phyloP scores from a whole-genome alignment of 2,113 vertebrate genomes.

The Clinocottus analis region DNA sequence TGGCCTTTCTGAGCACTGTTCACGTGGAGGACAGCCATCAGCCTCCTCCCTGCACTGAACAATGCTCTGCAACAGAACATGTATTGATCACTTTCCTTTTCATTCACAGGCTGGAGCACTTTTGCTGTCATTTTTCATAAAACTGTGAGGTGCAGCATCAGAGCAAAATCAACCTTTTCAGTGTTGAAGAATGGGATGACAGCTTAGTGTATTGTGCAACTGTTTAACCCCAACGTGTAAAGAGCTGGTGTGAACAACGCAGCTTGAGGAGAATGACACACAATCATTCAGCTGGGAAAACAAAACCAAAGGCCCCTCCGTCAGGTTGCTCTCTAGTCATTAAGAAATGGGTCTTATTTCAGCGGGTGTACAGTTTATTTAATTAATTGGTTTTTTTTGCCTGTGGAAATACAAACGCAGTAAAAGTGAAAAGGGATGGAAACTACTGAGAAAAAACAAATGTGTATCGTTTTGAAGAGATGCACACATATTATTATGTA shows the following conservation, averaged over 20 bases:
- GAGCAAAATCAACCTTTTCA: background rate
- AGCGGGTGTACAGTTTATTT: background rate
- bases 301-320: constrained; percentile 11
- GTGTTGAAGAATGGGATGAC: background rate
- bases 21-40: constrained; percentile 37
- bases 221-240: constrained; percentile 7
- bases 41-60: constrained; percentile 25
- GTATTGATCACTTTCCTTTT: constrained; percentile 23
- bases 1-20: constrained; percentile 36
- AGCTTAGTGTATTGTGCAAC: background rate
- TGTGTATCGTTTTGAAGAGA: background rate
- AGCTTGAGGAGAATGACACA: constrained; percentile 13
- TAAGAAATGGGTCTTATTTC: constrained; percentile 4
- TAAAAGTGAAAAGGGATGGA: too few relatives aligned
- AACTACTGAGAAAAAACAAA: background rate
- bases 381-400: background rate
- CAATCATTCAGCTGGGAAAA: constrained; percentile 12
- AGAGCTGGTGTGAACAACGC: constrained; percentile 25
- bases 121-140: constrained; percentile 2
- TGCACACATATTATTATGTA: background rate
- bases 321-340: too few relatives aligned
- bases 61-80: constrained; percentile 18
- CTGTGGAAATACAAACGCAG: background rate
- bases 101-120: constrained; percentile 2
- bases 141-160: background rate